Base-by-base conservation (phyloP, 1,140 invertebrate species). In the Procambarus clarkii region DNA sequence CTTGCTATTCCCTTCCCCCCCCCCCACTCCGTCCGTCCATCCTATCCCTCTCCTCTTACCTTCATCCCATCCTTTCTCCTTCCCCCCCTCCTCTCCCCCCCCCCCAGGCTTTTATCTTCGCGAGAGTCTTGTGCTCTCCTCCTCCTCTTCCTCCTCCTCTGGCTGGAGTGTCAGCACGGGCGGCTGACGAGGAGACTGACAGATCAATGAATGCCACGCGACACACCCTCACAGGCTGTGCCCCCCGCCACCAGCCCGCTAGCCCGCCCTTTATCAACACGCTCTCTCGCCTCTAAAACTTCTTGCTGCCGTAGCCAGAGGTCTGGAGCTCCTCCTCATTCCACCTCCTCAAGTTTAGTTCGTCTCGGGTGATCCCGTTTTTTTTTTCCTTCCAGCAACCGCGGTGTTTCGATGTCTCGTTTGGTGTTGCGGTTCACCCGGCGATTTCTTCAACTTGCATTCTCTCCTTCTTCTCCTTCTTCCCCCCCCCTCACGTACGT, bases 151-250 rank as follows among this genome's bases (percentile, higher is more conserved):
- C 69, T 81, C 82, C 58, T 85, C 81, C 88, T 88, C 79, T 45
- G 81, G 46, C 88, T 89, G 80, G 88, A 91, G 90, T 91, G 90
- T 86, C 90, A 91, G 88, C 84, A 91, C 90, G 90, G 83, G 83
- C 90, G 83, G 90, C 87, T 93, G 92, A 93, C 91, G 92, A 92
- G 91, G 64, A 92, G 91, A 83, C 92, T 93, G 92, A 93, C 92
- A 93, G 92, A 93, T 93, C 92, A 93, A 93, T 93, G 92, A 93
- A 93, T 93, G 91, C 91, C 85, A 93, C 86, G 83, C 92, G 86
- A 92, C 86, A 80, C 92, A 92, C 84, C 85, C 85, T 91, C 88
- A 79, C 88, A 84, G 81, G 50, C 88, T 84, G 71, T 77, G 58
- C 77, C 90, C n/a, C 84, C 83, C 84, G 44, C 88, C 54, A 44